Evolutionary conservation across 2,797 vertebrate genomes (phyloP), one percentile per base, ranked within the genome.

Genomic region (Pygocentrus nattereri): DNA sequence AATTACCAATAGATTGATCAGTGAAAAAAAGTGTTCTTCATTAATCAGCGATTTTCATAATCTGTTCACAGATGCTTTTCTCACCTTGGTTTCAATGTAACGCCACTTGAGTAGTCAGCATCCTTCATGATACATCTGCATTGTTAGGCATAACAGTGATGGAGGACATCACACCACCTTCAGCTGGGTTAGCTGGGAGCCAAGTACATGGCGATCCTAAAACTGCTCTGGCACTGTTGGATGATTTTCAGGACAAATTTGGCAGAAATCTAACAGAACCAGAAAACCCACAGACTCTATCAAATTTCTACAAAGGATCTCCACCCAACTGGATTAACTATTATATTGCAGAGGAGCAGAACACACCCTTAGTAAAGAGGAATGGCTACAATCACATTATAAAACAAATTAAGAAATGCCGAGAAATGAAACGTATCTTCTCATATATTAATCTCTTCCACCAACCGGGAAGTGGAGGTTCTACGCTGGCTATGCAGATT

Each of bases 401-500:
- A 18, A 0, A 67, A 0, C 49, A 58, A 5, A 82, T 85, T 3
- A 21, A 59, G 12, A n/a, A 38, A 10, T 52, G 59, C 8, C 30
- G 16, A 44, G 21, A 61, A 61, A n/a, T 1, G 1, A 61, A 49
- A 23, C 1, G 21, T 31, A 80, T 27, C 27, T 27, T 65, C 2
- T 47, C 61, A 31, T 56, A 18, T 8, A 59, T 85, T 30, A 76
- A 68, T 2, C 54, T 87, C 27, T 16, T n/a, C 12, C 84, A 87
- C 59, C 47, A 78, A 12, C 78, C 78, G 25, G 83, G 83, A n/a
- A 83, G 70, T 56, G 86, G 86, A 30, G 79, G 84, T 16, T 72
- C 81, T 16, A 87, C 86, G 25, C 47, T 87, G 23, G 86, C 84
- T 49, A 83, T 75, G 73, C 84, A 87, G 30, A 73, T 83, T 25